Percentiles rank a stretch among this genome's conserved stretches.
Conservation (phyloP, 2,113 vertebrate species). For the Sigmodon hispidus region DNA sequence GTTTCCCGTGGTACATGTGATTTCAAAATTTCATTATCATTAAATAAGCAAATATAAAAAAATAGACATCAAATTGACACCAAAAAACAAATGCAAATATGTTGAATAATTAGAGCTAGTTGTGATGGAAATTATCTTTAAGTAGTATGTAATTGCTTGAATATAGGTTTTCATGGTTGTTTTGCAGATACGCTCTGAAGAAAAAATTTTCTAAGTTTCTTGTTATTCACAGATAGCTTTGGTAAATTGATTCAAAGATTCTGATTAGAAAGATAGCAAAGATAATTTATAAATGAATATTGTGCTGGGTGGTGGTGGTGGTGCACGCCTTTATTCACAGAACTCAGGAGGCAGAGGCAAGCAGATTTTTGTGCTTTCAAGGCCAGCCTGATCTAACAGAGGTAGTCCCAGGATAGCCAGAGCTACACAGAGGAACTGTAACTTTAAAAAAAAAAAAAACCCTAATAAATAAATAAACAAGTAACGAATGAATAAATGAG, state of each 20-base stretch:
- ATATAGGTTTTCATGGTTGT: constrained; percentile 67
- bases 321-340: neutral
- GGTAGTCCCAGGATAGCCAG: neutral
- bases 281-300: neutral
- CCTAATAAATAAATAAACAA: neutral
- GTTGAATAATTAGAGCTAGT: constrained; percentile 70
- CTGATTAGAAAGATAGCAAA: constrained; percentile 41
- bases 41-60: constrained; percentile 78
- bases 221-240: constrained; percentile 43
- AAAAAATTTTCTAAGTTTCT: constrained; percentile 52
- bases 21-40: constrained; percentile 77
- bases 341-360: neutral
- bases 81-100: constrained; percentile 70
- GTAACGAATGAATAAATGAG: neutral
- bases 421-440: neutral
- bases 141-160: constrained; percentile 68
- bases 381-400: neutral
- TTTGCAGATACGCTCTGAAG: constrained; percentile 28
- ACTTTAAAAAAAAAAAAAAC: no score
- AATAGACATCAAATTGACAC: constrained; percentile 62
- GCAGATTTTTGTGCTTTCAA: neutral
- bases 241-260: constrained; percentile 43
- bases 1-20: constrained; percentile 71
- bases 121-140: constrained; percentile 76
- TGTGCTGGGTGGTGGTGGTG: neutral